Percentiles rank a stretch among this genome's conserved stretches.
These are phyloP conservation scores for Leptodirus hochenwartii DNA, from an alignment of 2,888 invertebrate species.

Conservation along the genomic window DNA sequence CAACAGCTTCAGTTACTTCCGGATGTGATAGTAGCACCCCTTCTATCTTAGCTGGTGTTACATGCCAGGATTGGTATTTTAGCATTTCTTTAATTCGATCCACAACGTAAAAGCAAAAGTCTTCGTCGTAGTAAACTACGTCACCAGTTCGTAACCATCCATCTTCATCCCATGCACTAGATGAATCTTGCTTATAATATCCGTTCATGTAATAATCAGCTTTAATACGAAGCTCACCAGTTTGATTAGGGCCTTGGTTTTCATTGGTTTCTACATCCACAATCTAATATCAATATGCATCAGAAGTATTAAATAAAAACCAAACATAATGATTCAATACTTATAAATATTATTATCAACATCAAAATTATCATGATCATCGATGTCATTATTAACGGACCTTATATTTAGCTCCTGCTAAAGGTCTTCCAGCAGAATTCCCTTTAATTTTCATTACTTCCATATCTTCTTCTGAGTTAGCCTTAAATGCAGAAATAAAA, in stretches of 20 bases:
- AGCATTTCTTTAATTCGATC: slow-evolving; percentile 33
- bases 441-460: neutral
- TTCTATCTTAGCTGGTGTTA: slow-evolving; percentile 23
- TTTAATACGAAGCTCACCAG: slow-evolving; percentile 34
- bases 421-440: slow-evolving; percentile 17
- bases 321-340: slow-evolving; percentile 1
- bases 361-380: neutral
- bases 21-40: slow-evolving; percentile 20
- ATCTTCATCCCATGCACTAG: slow-evolving; percentile 26
- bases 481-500: slow-evolving; percentile 1
- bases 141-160: slow-evolving; percentile 34
- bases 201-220: slow-evolving; percentile 22
- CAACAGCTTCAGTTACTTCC: slow-evolving; percentile 46
- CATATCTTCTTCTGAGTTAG: neutral
- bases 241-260: slow-evolving; percentile 27
- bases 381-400: slow-evolving; percentile 12
- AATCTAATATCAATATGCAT: no score
- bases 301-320: slow-evolving; percentile 15
- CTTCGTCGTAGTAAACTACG: slow-evolving; percentile 31
- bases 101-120: slow-evolving; percentile 29
- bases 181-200: slow-evolving; percentile 27
- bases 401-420: slow-evolving; percentile 18
- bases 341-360: no score
- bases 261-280: slow-evolving; percentile 27
- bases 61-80: slow-evolving; percentile 32